Evolutionary conservation across 2,797 vertebrate genomes (phyloP), one percentile per base, ranked within the genome.

Genomic region (Decapterus maruadsi): DNA sequence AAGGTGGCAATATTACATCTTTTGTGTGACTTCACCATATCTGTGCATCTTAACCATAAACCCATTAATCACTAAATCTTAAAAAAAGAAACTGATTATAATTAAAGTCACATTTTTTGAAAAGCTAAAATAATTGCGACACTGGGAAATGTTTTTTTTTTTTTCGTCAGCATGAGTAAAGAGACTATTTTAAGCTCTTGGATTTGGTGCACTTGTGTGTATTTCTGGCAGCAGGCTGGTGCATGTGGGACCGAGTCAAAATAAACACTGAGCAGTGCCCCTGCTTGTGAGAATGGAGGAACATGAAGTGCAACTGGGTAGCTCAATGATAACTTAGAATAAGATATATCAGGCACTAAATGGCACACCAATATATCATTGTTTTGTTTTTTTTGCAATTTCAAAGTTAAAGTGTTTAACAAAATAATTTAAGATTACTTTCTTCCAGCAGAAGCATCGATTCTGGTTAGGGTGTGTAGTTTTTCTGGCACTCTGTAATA

Each of bases 161-260:
- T 26, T 26, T 26, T 20, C 59, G 26, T 22, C 17, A 10, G 26
- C 38, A 7, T 12, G 40, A 45, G 36, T 20, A 51, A 51, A 12
- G n/a, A 22, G 8, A 5, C 48, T 51, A 60, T 60, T 60, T 60
- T 60, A 38, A 42, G 57, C 36, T 20, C 36, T 42, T 42, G 57
- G 57, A 60, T 60, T 14, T 60, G 38, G 38, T 42, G 57, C 57
- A 60, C 11, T 60, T 22, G 48, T 51, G 48, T 11, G 48, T 51
- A 51, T 51, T 51, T 51, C n/a, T 50, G n/a, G 56, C 34, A 58
- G 58, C 58, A 16, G 58, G n/a, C 16, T 40, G 40, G n/a, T 22
- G 20, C 40, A 26, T 8, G 2, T 4, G 58, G 40, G 58, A 60
- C 4, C 17, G 48, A 20, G 19, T 50, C 48, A 48, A 19, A 48